These are phyloP conservation scores for Sinosuthora webbiana DNA, from an alignment of 2,113 vertebrate genomes.

Conservation along the genomic window DNA sequence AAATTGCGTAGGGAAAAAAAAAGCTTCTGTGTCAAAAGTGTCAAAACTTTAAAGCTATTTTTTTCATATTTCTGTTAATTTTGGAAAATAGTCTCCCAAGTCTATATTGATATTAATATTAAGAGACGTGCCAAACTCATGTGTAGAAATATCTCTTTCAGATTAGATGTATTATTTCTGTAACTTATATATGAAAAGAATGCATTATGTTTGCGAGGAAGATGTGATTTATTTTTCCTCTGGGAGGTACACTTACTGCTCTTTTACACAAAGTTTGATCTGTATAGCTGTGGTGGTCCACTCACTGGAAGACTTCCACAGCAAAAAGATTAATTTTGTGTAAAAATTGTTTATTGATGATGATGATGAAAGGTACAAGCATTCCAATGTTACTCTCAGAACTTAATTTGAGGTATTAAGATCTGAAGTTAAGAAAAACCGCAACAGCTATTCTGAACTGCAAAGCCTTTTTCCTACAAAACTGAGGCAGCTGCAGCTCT, in stretches of 20 bases:
- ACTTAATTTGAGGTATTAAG: background rate
- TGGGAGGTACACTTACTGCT: background rate
- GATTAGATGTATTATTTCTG: background rate
- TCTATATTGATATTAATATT: background rate
- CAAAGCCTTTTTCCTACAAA: background rate
- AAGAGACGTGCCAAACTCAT: background rate
- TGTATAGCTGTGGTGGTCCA: background rate
- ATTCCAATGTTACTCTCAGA: background rate
- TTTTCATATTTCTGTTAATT: background rate
- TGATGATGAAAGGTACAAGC: background rate
- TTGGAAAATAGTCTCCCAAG: background rate
- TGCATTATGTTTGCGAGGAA: background rate
- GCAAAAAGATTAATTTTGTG: background rate
- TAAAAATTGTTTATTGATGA: background rate
- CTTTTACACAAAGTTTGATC: background rate
- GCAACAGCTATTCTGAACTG: background rate
- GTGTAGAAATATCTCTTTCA: background rate
- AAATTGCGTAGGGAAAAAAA: accelerated
- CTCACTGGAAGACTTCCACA: background rate
- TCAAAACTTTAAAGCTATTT: background rate
- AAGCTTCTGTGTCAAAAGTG: background rate
- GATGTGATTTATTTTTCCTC: background rate
- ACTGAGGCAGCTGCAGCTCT: background rate
- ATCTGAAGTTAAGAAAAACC: background rate
- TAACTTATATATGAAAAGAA: background rate